Conservation (phyloP, 2,797 vertebrate genomes). For the Pempheris klunzingeri region DNA sequence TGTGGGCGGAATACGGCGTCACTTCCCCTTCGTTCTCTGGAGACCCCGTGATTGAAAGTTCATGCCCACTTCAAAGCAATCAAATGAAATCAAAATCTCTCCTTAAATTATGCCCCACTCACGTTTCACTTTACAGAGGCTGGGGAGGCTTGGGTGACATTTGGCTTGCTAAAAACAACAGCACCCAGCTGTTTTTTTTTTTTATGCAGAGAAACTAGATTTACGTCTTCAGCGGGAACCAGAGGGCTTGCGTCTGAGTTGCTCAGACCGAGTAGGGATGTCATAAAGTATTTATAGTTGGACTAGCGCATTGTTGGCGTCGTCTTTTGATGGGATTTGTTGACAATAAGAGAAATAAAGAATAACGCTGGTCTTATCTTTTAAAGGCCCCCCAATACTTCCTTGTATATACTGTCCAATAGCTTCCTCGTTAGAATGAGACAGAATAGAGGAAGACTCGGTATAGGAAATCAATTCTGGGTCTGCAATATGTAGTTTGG, state of each 20-base stretch:
- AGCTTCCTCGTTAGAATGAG: constrained; percentile 36
- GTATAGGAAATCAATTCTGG: constrained; percentile 53
- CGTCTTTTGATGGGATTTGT: not conserved
- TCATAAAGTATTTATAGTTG: constrained; percentile 23
- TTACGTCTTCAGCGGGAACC: not conserved
- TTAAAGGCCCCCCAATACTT: constrained; percentile 2
- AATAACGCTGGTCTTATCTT: not conserved
- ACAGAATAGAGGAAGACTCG: not conserved
- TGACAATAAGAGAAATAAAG: constrained; percentile 1
- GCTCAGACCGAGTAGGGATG: not conserved
- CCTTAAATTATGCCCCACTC: not conserved
- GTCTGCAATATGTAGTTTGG: constrained; percentile 49
- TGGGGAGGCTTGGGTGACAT: not conserved
- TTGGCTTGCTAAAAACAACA: not conserved
- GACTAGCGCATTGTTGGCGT: not conserved
- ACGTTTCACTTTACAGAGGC: not conserved
- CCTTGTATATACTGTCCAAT: constrained; percentile 4
- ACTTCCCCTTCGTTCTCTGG: not conserved
- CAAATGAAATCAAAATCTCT: not conserved
- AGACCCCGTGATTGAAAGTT: constrained; percentile 14
- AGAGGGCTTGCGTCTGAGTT: not conserved
- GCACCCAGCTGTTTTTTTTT: not conserved
- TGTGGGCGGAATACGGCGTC: not conserved
- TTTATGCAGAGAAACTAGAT: too few relatives aligned
- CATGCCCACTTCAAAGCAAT: constrained; percentile 6